These are phyloP conservation scores for Siphamia tubifer DNA, from an alignment of 2,113 vertebrate genomes.

Conservation along the genomic window DNA sequence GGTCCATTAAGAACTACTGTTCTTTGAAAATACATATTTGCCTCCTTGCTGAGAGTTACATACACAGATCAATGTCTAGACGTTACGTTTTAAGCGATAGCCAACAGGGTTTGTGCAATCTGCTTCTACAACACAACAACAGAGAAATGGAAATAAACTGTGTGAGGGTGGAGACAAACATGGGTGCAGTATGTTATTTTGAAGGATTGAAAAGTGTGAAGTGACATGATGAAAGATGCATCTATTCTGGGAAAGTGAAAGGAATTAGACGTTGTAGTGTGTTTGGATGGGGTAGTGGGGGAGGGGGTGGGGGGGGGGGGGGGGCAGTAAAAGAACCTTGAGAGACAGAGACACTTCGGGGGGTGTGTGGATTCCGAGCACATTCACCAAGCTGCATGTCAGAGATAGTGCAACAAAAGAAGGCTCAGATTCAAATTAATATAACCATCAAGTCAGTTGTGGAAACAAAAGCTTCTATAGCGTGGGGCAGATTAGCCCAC, in stretches of 20 bases:
- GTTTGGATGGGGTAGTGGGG: background rate
- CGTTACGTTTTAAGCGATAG: no score
- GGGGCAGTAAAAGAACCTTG: conserved; percentile 2
- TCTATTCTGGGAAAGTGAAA: conserved; percentile 19
- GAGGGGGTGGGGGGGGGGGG: background rate
- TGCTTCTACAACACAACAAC: background rate
- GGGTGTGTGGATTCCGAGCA: conserved; percentile 18
- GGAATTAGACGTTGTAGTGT: conserved; percentile 1
- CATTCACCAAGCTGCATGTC: conserved; percentile 63
- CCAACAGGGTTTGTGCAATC: no score
- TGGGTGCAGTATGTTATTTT: background rate
- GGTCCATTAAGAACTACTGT: no score
- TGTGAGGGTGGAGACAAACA: conserved; percentile 1
- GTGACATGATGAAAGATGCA: background rate
- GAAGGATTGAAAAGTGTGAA: background rate
- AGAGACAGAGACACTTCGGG: conserved; percentile 35
- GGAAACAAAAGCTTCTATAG: conserved; percentile 62
- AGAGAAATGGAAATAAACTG: conserved; percentile 5
- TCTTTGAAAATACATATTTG: no score
- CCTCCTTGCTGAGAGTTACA: no score
- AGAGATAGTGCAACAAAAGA: conserved; percentile 76
- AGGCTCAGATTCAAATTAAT: conserved; percentile 70
- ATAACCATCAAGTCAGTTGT: conserved; percentile 73
- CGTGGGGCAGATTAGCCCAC: conserved; percentile 35
- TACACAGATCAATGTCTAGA: no score